Evolutionary conservation across 1,140 invertebrate genomes (phyloP), one percentile per base, ranked within the genome.

Genomic region (Habropoda laboriosa): DNA sequence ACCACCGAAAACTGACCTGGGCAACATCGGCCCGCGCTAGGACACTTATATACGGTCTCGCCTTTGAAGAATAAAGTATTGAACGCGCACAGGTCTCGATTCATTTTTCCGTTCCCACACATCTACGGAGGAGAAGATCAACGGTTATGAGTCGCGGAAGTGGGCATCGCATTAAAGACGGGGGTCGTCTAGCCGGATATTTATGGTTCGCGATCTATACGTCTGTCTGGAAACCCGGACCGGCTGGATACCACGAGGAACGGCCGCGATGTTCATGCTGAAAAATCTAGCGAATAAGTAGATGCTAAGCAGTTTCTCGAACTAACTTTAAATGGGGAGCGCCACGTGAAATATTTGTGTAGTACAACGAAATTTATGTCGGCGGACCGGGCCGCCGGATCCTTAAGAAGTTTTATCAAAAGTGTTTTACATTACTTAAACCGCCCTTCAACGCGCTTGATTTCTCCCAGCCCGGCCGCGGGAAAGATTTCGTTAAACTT

Each of bases 71-170:
- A n/a, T n/a, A n/a, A n/a, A n/a, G n/a, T n/a, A n/a, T n/a, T n/a
- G n/a, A n/a, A n/a, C n/a, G n/a, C n/a, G n/a, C n/a, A n/a, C n/a
- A n/a, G n/a, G n/a, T n/a, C n/a, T n/a, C n/a, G n/a, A n/a, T n/a
- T n/a, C n/a, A n/a, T n/a, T n/a, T n/a, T n/a, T n/a, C n/a, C n/a
- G n/a, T n/a, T n/a, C n/a, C n/a, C n/a, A n/a, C n/a, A n/a, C n/a
- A n/a, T n/a, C n/a, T n/a, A n/a, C n/a, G n/a, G 78, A 55, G 40
- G 24, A 47, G 42, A 71, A 74, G 72, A 87, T 87, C 86, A 80
- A 73, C 51, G 66, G 71, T 86, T 87, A 86, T 86, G 83, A 87
- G 72, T 87, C 80, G 68, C 78, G 79, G 80, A 83, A 87, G 76
- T 75, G 79, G 64, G 61, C 70, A 80, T 80, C 77, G 79, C 74